Evolutionary conservation across 2,888 invertebrate species (phyloP), one percentile per base, ranked within the genome.

Genomic region (Ischnus inquisitorius): DNA sequence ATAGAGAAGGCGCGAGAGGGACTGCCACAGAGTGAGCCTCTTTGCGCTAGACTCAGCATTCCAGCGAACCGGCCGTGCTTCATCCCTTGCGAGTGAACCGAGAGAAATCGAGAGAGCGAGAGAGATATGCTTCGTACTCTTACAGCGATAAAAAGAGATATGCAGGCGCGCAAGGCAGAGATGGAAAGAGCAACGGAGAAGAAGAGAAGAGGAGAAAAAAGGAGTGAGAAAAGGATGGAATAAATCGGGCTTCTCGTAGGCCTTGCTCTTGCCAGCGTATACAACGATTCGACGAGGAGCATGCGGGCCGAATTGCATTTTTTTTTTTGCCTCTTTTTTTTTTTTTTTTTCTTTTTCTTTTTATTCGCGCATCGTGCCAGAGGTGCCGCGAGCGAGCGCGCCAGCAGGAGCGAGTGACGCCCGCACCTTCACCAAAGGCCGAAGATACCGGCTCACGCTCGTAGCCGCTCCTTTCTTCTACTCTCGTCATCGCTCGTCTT

Each of bases 41-140:
- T 86, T 83, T 79, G 84, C 82, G 89, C 87, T 87, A 88, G 89
- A 82, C 87, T 86, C 87, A 76, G 86, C 90, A 90, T 90, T 90
- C 90, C 90, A 80, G 84, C 87, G 87, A 86, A 88, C 84, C 84
- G 84, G 78, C 86, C 87, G 83, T 83, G 87, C 85, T 88, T 89
- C 90, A 84, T 82, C 82, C 84, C 84, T 79, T 68, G 71, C 82
- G 67, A 82, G 68, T 67, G 82, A 76, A 69, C 57, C 51, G 54
- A 75, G 43, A 69, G 69, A 51, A 34, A 75, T 41, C 46, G 39
- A 16, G 51, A 67, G 57, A 34, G 34, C 34, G 34, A 34, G 34
- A 34, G 34, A 34, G 34, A 34, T 6, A 34, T 4, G 72, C 79
- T 75, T 46, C 69, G 64, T 71, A 64, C 64, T 51, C 57, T 46